phyloP scores from a whole-genome alignment of 2,113 vertebrate species.

The Lepisosteus oculatus region DNA sequence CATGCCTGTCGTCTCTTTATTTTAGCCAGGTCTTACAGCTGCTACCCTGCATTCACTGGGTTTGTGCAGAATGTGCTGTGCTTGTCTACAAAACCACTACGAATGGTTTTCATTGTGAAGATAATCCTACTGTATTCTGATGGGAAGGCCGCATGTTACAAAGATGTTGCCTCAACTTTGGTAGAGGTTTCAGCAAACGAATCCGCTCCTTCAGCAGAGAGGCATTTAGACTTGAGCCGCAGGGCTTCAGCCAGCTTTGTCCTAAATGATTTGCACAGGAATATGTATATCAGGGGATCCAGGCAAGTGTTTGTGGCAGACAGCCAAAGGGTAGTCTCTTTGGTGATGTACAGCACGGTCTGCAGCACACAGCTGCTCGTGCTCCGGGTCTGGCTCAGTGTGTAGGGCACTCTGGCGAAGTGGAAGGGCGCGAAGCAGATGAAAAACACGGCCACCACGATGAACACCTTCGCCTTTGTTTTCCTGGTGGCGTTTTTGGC shows the following conservation, averaged over 20 bases:
- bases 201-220: conserved; percentile 24
- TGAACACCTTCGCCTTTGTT: conserved; percentile 64
- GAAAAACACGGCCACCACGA: conserved; percentile 69
- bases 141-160: too few species aligned
- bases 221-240: conserved; percentile 18
- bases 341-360: conserved; percentile 57
- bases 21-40: too few species aligned
- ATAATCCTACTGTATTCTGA: too few species aligned
- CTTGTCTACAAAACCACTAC: too few species aligned
- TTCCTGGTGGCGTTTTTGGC: conserved; percentile 40
- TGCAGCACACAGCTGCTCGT: conserved; percentile 39
- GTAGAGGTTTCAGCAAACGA: conserved; percentile 51
- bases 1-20: too few species aligned
- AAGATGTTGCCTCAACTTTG: conserved; percentile 40
- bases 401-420: conserved; percentile 63
- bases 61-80: too few species aligned
- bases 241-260: conserved; percentile 52
- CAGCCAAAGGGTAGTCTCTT: conserved; percentile 68
- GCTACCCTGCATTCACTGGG: too few species aligned
- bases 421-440: conserved; percentile 69
- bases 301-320: conserved; percentile 66
- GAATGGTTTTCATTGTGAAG: too few species aligned
- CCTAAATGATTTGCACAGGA: conserved; percentile 63
- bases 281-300: conserved; percentile 72
- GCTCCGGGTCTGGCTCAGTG: conserved; percentile 54